Conservation (phyloP, 2,888 invertebrate species). For the Clostera curtula region DNA sequence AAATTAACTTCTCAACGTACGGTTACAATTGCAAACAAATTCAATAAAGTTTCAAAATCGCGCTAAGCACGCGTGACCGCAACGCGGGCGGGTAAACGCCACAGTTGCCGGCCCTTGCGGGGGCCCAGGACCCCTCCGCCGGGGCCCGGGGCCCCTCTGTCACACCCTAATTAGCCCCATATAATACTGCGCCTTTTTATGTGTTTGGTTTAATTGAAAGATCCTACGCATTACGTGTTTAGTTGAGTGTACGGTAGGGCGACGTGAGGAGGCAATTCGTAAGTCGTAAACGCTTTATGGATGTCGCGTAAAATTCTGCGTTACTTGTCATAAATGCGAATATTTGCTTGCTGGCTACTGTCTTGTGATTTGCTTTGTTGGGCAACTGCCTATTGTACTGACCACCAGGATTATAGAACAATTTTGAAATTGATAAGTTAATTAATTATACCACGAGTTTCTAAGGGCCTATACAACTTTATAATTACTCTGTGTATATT, state of each 20-base stretch:
- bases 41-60: conserved; percentile 33
- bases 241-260: conserved; percentile 26
- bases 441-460: too few species aligned
- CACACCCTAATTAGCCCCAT: conserved; percentile 61
- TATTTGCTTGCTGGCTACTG: too few species aligned
- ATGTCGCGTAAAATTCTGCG: conserved; percentile 7
- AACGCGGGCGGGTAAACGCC: conserved; percentile 28
- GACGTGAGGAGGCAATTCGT: conserved; percentile 20
- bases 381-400: too few species aligned
- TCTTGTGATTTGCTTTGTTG: too few species aligned
- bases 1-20: background rate
- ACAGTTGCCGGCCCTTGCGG: conserved; percentile 21
- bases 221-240: conserved; percentile 31
- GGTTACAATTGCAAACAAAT: conserved; percentile 13
- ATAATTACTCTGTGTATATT: too few species aligned
- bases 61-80: conserved; percentile 44
- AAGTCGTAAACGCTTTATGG: conserved; percentile 18
- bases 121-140: conserved; percentile 3
- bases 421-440: too few species aligned
- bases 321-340: too few species aligned
- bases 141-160: conserved; percentile 30
- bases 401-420: too few species aligned
- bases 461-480: too few species aligned
- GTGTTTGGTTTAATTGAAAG: conserved; percentile 49
- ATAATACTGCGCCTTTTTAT: conserved; percentile 53